Conservation (phyloP, 2,797 vertebrate genomes). For the Cossypha niveicapilla region DNA sequence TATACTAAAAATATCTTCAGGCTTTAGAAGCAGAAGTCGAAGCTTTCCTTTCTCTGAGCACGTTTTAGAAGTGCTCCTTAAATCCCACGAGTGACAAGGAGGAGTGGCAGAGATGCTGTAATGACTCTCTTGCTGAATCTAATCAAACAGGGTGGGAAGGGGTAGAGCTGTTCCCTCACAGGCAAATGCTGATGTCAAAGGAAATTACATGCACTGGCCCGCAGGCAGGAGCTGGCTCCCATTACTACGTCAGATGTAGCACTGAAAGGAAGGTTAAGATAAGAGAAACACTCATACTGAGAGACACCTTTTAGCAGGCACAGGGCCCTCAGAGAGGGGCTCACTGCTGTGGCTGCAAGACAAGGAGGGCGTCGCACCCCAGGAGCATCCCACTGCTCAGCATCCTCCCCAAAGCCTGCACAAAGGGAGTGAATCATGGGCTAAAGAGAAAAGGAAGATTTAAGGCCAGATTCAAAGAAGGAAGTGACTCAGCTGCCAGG, state of each 20-base stretch:
- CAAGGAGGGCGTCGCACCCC: neutral
- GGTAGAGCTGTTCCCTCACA: conserved; percentile 13
- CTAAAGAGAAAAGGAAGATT: conserved; percentile 30
- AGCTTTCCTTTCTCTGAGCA: neutral
- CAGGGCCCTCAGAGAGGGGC: neutral
- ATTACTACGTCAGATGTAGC: neutral
- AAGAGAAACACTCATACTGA: neutral
- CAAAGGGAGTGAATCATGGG: conserved; percentile 23
- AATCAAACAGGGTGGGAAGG: conserved; percentile 25
- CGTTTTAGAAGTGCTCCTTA: neutral
- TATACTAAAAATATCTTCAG: neutral
- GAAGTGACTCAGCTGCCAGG: conserved; percentile 35
- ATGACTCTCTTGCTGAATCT: neutral
- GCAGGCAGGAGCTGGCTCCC: neutral
- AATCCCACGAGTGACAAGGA: neutral
- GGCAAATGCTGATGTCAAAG: conserved; percentile 25
- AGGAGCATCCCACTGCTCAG: neutral
- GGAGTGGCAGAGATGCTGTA: conserved; percentile 3
- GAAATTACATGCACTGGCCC: neutral
- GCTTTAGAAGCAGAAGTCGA: neutral
- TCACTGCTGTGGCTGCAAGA: neutral
- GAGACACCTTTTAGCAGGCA: neutral
- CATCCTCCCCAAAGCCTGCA: neutral
- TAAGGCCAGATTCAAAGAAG: conserved; percentile 52
- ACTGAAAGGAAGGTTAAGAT: neutral